Conservation (phyloP, 2,888 invertebrate species). For the Nowickia ferox region DNA sequence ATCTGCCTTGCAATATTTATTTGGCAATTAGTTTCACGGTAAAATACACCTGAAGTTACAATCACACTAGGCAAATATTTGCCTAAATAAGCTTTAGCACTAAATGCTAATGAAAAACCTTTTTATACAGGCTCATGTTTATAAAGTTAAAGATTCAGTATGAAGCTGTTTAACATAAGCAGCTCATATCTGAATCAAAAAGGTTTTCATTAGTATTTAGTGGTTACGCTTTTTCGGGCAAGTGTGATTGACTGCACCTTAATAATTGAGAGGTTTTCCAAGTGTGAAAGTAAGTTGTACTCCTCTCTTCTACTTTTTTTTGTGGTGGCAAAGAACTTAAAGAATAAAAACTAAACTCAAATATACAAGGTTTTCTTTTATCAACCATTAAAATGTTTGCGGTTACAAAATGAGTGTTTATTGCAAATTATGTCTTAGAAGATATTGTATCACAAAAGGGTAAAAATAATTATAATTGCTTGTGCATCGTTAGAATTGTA, state of each 20-base stretch:
- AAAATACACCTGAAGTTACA: too few species aligned
- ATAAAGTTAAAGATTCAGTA: too few species aligned
- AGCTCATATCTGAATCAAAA: too few species aligned
- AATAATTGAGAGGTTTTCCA: slow-evolving; percentile 32
- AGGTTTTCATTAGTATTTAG: too few species aligned
- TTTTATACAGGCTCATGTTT: too few species aligned
- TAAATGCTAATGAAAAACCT: too few species aligned
- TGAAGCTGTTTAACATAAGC: too few species aligned
- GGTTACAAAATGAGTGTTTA: slow-evolving; percentile 10
- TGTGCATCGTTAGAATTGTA: slow-evolving; percentile 11
- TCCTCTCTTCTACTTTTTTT: slow-evolving; percentile 2
- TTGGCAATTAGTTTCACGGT: too few species aligned
- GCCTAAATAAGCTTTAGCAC: too few species aligned
- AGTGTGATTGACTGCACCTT: background rate
- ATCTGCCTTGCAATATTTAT: too few species aligned
- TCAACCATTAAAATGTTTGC: slow-evolving; percentile 32
- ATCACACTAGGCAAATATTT: too few species aligned
- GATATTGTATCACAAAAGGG: background rate
- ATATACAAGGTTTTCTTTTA: slow-evolving; percentile 6
- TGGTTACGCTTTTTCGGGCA: too few species aligned
- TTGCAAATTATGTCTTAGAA: background rate
- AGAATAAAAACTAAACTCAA: slow-evolving; percentile 11
- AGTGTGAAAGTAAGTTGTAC: slow-evolving; percentile 29
- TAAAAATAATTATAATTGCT: slow-evolving; percentile 15
- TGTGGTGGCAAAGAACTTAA: slow-evolving; percentile 7